Evolutionary conservation across 1,140 invertebrate species (phyloP).

Genomic region (Apolygus lucorum): DNA sequence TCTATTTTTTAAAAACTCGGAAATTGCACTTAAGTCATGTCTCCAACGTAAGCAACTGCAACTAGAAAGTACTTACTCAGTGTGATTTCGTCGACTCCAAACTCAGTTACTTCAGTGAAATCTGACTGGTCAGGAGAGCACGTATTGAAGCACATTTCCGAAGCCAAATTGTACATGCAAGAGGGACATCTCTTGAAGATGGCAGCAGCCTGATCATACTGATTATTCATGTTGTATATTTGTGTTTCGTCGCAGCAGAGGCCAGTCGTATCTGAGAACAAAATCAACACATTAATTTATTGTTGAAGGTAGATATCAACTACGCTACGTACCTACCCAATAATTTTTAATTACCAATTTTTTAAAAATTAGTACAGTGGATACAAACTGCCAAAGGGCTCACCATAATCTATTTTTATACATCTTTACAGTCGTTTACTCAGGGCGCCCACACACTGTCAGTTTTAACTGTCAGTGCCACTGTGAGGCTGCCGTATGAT

Average conservation of each 20-base stretch:
- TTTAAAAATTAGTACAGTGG: not conserved
- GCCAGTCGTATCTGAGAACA: not conserved
- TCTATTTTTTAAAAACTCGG: not conserved
- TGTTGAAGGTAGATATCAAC: no score
- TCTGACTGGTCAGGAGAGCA: slow-evolving; percentile 66
- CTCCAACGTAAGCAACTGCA: no score
- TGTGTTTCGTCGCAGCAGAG: slow-evolving; percentile 63
- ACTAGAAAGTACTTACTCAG: slow-evolving; percentile 19
- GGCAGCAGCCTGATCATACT: slow-evolving; percentile 51
- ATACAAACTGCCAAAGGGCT: not conserved
- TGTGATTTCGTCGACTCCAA: slow-evolving; percentile 8
- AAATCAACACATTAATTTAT: not conserved
- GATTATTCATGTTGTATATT: slow-evolving; percentile 50
- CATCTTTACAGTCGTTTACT: not conserved
- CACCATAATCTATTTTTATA: not conserved
- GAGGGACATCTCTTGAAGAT: slow-evolving; percentile 73
- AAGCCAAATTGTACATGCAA: slow-evolving; percentile 72
- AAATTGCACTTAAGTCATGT: no score
- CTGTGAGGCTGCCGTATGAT: no score
- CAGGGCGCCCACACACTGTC: no score
- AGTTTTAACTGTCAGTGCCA: no score
- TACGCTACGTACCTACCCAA: no score
- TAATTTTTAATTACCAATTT: no score
- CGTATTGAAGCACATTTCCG: slow-evolving; percentile 72
- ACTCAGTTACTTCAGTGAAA: slow-evolving; percentile 54